Conservation (phyloP, 1,140 invertebrate genomes). For the Philotrypesis tridentata region DNA sequence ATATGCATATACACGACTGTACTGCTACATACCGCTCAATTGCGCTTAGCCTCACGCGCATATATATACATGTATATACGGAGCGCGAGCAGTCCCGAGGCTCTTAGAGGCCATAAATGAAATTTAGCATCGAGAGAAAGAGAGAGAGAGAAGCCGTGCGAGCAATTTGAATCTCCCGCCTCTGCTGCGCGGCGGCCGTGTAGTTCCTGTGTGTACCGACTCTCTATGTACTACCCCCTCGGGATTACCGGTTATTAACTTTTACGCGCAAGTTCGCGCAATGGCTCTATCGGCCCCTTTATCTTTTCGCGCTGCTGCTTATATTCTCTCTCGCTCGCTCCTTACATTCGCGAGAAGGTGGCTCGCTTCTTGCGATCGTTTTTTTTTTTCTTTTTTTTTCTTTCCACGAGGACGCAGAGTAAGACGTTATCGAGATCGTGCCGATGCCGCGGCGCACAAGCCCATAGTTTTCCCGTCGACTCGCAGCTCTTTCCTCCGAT, state of each 20-base stretch:
- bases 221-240: too few species aligned
- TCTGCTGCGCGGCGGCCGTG: not conserved
- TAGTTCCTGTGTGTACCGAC: not conserved
- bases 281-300: conserved; percentile 38
- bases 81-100: too few species aligned
- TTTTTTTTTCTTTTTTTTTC: not conserved
- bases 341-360: too few species aligned
- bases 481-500: too few species aligned
- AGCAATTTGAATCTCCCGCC: conserved; percentile 26
- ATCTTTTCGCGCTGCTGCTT: not conserved
- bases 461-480: too few species aligned
- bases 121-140: conserved; percentile 25
- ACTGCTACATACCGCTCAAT: too few species aligned
- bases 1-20: too few species aligned
- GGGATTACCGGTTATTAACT: conserved; percentile 42
- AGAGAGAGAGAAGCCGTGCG: too few species aligned
- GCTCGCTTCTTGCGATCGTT: not conserved
- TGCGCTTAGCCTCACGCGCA: too few species aligned
- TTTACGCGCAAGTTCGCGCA: conserved; percentile 23
- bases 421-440: too few species aligned
- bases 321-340: not conserved
- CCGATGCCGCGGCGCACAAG: too few species aligned
- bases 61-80: too few species aligned
- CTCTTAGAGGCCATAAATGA: conserved; percentile 31
- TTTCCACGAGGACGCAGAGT: not conserved